phyloP scores from a whole-genome alignment of 1,140 invertebrate species.

The Yoshiicerus persimilis region DNA sequence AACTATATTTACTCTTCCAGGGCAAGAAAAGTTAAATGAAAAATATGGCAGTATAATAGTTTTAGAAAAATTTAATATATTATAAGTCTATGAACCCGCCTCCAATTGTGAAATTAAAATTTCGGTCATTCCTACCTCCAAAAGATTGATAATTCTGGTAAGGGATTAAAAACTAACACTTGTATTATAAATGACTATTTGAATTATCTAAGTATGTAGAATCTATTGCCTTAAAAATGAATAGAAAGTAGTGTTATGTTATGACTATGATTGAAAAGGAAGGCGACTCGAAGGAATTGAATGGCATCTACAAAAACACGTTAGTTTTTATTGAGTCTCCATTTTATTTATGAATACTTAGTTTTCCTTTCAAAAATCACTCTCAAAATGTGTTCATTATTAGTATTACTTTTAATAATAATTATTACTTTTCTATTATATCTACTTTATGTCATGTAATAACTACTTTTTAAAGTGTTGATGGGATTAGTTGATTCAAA shows the following conservation, averaged over 20 bases:
- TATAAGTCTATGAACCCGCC: too few species aligned
- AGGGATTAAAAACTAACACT: too few species aligned
- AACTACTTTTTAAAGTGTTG: background rate
- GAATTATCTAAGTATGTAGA: too few species aligned
- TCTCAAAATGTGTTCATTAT: constrained; percentile 30
- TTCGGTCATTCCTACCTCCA: too few species aligned
- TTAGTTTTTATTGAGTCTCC: constrained; percentile 19
- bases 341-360: constrained; percentile 25
- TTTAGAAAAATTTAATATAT: too few species aligned
- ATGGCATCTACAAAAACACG: constrained; percentile 4
- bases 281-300: background rate
- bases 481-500: constrained; percentile 22
- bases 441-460: constrained; percentile 10
- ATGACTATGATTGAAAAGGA: background rate
- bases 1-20: too few species aligned
- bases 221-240: too few species aligned
- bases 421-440: constrained; percentile 16
- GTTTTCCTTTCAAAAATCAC: constrained; percentile 34
- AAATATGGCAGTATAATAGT: too few species aligned
- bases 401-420: background rate
- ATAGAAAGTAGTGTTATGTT: background rate
- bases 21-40: too few species aligned
- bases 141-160: too few species aligned
- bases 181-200: too few species aligned
- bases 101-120: too few species aligned